Evolutionary conservation across 2,797 vertebrate species (phyloP).

Genomic region (Pygocentrus nattereri): DNA sequence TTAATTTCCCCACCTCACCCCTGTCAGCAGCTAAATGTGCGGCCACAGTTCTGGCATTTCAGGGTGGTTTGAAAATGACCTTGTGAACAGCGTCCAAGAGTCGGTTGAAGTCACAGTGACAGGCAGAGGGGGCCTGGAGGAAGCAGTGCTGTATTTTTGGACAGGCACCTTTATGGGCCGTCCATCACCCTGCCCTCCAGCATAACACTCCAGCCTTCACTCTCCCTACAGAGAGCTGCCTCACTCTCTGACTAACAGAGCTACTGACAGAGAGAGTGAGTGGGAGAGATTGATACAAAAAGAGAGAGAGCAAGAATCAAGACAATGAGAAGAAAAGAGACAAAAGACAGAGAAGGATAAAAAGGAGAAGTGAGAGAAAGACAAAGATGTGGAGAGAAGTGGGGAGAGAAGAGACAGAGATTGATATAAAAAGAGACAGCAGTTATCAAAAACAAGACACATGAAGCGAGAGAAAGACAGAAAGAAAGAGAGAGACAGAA

Average conservation of each 20-base stretch:
- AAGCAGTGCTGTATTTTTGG: conserved; percentile 72
- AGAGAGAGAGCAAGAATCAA: not conserved
- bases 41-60: conserved; percentile 60
- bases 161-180: conserved; percentile 61
- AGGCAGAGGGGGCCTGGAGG: conserved; percentile 72
- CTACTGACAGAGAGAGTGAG: conserved; percentile 50
- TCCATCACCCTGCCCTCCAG: conserved; percentile 70
- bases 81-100: conserved; percentile 32
- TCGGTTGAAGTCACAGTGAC: conserved; percentile 57
- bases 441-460: too few species aligned
- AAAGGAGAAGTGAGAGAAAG: not conserved
- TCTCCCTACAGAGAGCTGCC: conserved; percentile 31
- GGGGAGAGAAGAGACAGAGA: too few species aligned
- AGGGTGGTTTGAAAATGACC: conserved; percentile 56
- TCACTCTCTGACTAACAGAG: conserved; percentile 63
- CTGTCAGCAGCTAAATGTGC: conserved; percentile 59
- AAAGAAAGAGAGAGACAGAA: too few species aligned
- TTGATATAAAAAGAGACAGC: too few species aligned
- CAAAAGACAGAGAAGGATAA: not conserved
- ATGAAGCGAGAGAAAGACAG: not conserved
- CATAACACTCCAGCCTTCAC: conserved; percentile 50
- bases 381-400: too few species aligned
- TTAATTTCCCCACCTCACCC: conserved; percentile 61
- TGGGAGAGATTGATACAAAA: not conserved
- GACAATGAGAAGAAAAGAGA: not conserved